Evolutionary conservation across 2,797 vertebrate species (phyloP), one percentile per base, ranked within the genome.

Genomic region (Lophotriccus pileatus): DNA sequence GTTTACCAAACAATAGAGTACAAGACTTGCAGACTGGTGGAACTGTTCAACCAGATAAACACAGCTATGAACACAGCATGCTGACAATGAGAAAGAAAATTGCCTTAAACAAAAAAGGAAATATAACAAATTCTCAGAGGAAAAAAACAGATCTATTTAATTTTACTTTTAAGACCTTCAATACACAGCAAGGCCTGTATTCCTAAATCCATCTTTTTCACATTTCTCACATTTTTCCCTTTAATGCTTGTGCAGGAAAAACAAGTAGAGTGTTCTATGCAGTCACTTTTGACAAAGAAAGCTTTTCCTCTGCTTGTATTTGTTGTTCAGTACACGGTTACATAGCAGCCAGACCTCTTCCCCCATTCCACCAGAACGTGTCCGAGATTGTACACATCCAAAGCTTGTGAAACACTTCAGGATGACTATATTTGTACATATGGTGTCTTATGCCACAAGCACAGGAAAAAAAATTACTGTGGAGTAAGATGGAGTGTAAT

Each of bases 401-500:
- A 90, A 83, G 32, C 36, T 53, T 73, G 28, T 91, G 84, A 80
- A 91, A 68, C 30, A 15, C 56, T 85, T 83, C 37, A 52, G 56
- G 62, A 74, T 77, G 14, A 89, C 72, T 87, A 36, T 87, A 83
- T 83, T 77, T 74, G 72, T 89, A 77, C 72, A 69, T 59, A 63
- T 27, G 13, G 67, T 77, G 64, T 52, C 47, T 80, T 59, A 32
- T 64, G 64, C 56, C 78, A 83, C 0, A 0, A 75, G 47, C 68
- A 74, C 12, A 32, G 21, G 34, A 30, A 67, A 87, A 86, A 81
- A 64, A 67, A 80, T 17, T 46, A 56, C 82, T 32, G 53, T 92
- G 68, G 87, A 95, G 81, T 85, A 87, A 76, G 13, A 89, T 6
- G 10, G 58, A 92, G 81, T 41, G 36, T 47, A 92, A 67, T 77